phyloP scores from a whole-genome alignment of 2,113 vertebrate genomes.

The Herpetotheres cachinnans region DNA sequence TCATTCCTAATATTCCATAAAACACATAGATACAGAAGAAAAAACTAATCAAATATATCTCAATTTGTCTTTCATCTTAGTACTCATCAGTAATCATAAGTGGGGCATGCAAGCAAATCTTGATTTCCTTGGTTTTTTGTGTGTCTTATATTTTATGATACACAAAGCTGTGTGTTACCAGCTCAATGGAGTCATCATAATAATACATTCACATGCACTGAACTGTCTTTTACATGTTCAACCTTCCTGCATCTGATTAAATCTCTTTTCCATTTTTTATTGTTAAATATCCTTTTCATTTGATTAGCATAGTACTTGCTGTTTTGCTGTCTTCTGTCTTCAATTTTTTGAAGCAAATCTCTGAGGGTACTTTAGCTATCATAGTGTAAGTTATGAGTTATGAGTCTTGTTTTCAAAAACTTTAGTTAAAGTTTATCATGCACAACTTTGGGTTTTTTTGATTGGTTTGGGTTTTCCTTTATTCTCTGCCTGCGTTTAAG shows the following conservation, averaged over 20 bases:
- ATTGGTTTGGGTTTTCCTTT: not conserved
- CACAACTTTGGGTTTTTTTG: not conserved
- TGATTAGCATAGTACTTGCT: not conserved
- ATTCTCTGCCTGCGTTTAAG: not conserved
- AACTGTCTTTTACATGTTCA: not conserved
- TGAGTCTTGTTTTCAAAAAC: conserved; percentile 1
- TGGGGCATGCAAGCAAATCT: not conserved
- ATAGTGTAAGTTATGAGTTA: not conserved
- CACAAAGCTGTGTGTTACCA: not conserved
- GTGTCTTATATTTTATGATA: not conserved
- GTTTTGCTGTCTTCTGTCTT: not conserved
- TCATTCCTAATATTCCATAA: not conserved
- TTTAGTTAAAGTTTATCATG: not conserved
- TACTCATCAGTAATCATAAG: conserved; percentile 11
- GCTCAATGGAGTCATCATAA: not conserved
- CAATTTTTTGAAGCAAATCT: conserved; percentile 20
- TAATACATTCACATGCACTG: not conserved
- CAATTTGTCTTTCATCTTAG: conserved; percentile 2
- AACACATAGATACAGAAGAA: not conserved
- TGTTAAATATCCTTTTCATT: conserved; percentile 10
- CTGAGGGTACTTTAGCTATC: not conserved
- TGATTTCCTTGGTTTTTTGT: not conserved
- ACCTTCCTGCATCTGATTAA: not conserved
- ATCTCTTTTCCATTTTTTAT: conserved; percentile 22
- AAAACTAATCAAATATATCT: not conserved